Evolutionary conservation across 2,113 vertebrate genomes (phyloP), one percentile per base, ranked within the genome.

Genomic region (Catharus bicknelli): DNA sequence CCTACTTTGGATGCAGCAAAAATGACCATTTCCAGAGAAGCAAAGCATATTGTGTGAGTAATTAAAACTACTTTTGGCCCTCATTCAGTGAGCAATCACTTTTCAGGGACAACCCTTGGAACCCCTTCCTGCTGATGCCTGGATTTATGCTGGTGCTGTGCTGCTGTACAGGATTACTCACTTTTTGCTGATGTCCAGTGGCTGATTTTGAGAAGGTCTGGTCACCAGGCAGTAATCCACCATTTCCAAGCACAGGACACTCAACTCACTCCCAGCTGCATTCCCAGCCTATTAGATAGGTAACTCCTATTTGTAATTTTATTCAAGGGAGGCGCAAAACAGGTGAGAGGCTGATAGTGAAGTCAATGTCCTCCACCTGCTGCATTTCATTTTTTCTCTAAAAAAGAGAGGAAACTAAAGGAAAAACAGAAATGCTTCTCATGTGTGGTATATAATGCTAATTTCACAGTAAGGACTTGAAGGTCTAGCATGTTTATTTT

Each of bases 201-300:
- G 26, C 8, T 58, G 12, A 45, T 62, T 70, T 74, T 18, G 5
- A n/a, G 5, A 13, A 45, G 16, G 1, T 21, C 22, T 51, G 5
- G 4, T 13, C 21, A 43, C 10, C 18, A 68, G 23, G 5, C 32
- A 13, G 3, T 8, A 78, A 27, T 10, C 26, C 53, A 63, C 5
- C 6, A 19, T 55, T 45, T 47, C 20, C 43, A 85, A 53, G 4
- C 12, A 75, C 5, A 40, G 1, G 1, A 4, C 25, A 67, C 32
- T 27, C 5, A n/a, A 8, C 20, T 5, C 21, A 23, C 16, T 38
- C 10, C 8, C 16, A 63, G 4, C 12, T 7, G 0, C 6, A 17
- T 30, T 66, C 6, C 21, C 38, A 26, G 4, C 3, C 42, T 25
- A 1, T 8, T 14, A 17, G 4, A 4, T 36, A 43, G 26, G 13